Base-by-base conservation (phyloP, 2,113 vertebrate genomes). In the Cavia aperea region DNA sequence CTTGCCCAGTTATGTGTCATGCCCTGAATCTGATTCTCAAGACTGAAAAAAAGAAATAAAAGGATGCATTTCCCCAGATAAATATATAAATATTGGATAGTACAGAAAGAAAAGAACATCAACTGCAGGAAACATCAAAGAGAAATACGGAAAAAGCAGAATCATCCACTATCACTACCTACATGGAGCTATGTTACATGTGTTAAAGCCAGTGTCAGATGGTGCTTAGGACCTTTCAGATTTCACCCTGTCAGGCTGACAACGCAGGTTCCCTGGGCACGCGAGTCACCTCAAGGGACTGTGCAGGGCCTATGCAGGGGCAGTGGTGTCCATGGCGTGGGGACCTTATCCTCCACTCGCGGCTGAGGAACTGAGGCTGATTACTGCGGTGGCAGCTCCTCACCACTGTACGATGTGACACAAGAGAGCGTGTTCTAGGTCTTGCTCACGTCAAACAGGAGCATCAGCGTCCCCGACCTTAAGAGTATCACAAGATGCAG, bases 81-180 rank as follows among this genome's bases (percentile, higher is more conserved):
- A 15, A 16, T 18, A 29, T 39, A 91, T 31, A 91, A 31, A n/a
- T 63, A 63, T 51, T 39, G 23, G 56, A 89, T 89, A 78, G 33
- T 6, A 33, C 14, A 36, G 33, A 43, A 43, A 72, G 24, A 77
- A 62, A 18, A 90, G 39, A 2, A 4, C 14, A 3, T 43, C 60
- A 81, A 46, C 16, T 89, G 6, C n/a, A 89, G 70, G 90, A 92
- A 89, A 77, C 19, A n/a, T 72, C 66, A 77, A 77, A 89, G 51
- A 88, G 88, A 91, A 62, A 31, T 15, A 83, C 0, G 24, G 16
- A 93, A 16, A 79, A 86, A 63, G 73, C 46, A 75, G 89, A 65
- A 39, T 24, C 56, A 81, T 33, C 62, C 19, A 24, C 6, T 26
- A 58, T 73, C 86, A 58, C n/a, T 49, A 78, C 23, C 73, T 77